A percentile compares a stretch with the other conserved stretches of the same genome.
These are phyloP conservation scores for Microctenopoma steveboyesi DNA, from an alignment of 2,797 vertebrate species.

Conservation along the genomic window DNA sequence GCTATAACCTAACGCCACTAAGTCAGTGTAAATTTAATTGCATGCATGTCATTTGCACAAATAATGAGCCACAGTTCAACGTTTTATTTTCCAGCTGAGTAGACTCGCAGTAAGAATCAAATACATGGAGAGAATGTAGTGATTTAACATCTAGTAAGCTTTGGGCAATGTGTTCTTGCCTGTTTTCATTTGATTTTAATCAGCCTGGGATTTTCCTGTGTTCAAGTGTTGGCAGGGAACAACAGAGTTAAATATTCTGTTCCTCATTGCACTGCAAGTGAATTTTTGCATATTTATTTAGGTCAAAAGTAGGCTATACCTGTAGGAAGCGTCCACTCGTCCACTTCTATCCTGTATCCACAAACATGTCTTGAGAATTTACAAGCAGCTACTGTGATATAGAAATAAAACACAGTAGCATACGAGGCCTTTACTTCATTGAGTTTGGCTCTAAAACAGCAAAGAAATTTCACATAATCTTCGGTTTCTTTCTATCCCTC, in stretches of 20 bases:
- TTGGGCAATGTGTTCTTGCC: slow-evolving; percentile 55
- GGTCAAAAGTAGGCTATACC: slow-evolving; percentile 81
- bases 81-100: slow-evolving; percentile 55
- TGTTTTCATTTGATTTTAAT: slow-evolving; percentile 73
- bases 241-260: slow-evolving; percentile 79
- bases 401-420: slow-evolving; percentile 60
- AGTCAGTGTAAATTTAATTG: slow-evolving; percentile 39
- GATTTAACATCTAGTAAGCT: slow-evolving; percentile 65
- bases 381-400: slow-evolving; percentile 58
- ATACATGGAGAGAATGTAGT: slow-evolving; percentile 42
- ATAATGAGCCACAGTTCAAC: slow-evolving; percentile 38
- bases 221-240: slow-evolving; percentile 73
- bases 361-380: slow-evolving; percentile 73
- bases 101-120: slow-evolving; percentile 35
- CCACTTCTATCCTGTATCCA: slow-evolving; percentile 63
- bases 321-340: slow-evolving; percentile 76
- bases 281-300: slow-evolving; percentile 76
- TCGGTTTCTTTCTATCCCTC: slow-evolving; percentile 46
- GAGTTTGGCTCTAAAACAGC: slow-evolving; percentile 62
- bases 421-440: slow-evolving; percentile 53
- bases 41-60: slow-evolving; percentile 48
- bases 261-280: slow-evolving; percentile 69
- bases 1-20: slow-evolving; percentile 21
- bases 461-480: slow-evolving; percentile 63
- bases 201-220: slow-evolving; percentile 61